Conservation (phyloP, 2,113 vertebrate species). For the Calcarius ornatus region DNA sequence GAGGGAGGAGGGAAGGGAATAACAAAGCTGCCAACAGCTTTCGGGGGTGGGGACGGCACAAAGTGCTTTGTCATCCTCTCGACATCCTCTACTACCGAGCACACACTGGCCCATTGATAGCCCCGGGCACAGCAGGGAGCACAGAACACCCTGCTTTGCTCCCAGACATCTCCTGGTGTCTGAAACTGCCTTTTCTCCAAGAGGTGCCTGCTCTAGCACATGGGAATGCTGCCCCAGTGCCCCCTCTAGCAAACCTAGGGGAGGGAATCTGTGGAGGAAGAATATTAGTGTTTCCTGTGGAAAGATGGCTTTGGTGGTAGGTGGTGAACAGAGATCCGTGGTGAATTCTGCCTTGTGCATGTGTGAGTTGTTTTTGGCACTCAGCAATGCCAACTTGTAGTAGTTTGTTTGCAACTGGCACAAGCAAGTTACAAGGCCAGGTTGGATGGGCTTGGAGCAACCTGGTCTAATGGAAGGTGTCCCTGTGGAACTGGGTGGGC, state of each 20-base stretch:
- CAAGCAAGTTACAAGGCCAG: neutral
- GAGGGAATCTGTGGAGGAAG: neutral
- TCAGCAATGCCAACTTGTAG: neutral
- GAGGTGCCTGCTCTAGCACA: neutral
- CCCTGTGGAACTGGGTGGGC: neutral
- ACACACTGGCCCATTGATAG: conserved; percentile 49
- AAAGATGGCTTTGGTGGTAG: neutral
- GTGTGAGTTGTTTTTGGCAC: neutral
- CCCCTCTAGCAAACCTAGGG: fast-evolving
- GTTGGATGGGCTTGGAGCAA: neutral
- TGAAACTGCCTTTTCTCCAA: neutral
- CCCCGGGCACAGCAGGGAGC: neutral
- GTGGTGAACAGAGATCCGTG: neutral
- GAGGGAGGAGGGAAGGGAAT: conserved; percentile 43
- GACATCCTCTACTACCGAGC: conserved; percentile 19
- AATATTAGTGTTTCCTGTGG: neutral
- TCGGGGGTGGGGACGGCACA: conserved; percentile 11
- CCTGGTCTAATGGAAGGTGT: neutral
- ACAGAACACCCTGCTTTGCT: neutral
- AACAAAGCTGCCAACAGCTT: conserved; percentile 48
- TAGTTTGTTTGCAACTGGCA: neutral
- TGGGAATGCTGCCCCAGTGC: neutral
- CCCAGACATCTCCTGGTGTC: neutral
- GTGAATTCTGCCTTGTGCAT: neutral
- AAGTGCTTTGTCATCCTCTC: conserved; percentile 45